These are phyloP conservation scores for Lutra lutra DNA, from an alignment of 2,797 vertebrate species.

Conservation along the genomic window DNA sequence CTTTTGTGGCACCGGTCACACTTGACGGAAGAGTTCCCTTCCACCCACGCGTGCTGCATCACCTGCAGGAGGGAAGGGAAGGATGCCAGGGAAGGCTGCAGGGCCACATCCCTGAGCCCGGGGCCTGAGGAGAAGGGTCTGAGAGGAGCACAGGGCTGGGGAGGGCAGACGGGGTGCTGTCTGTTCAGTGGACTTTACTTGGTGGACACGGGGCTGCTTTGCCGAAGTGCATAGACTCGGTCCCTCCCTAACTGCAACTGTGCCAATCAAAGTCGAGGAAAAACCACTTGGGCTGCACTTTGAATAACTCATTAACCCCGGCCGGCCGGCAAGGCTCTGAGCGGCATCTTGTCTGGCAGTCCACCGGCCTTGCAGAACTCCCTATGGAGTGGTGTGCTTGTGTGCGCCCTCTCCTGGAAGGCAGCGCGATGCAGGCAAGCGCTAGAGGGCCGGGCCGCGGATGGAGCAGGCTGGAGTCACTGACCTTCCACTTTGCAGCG, in stretches of 20 bases:
- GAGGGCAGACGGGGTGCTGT: neutral
- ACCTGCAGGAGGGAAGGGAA: slow-evolving; percentile 86
- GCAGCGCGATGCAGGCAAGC: neutral
- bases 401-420: neutral
- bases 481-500: neutral
- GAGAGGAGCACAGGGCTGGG: accelerated
- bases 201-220: neutral
- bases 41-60: slow-evolving; percentile 98
- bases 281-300: neutral
- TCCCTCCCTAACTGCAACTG: neutral
- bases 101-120: neutral
- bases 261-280: neutral
- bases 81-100: slow-evolving; percentile 55
- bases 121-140: neutral
- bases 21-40: slow-evolving; percentile 95
- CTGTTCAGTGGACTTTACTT: neutral
- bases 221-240: neutral
- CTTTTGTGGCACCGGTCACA: slow-evolving; percentile 95
- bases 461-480: neutral
- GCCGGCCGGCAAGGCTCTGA: neutral
- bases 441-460: neutral
- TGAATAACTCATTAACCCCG: neutral
- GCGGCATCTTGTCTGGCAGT: neutral
- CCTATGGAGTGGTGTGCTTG: neutral
- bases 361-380: neutral